Evolutionary conservation across 2,888 invertebrate genomes (phyloP), one percentile per base, ranked within the genome.

Genomic region (Sturmia bella): DNA sequence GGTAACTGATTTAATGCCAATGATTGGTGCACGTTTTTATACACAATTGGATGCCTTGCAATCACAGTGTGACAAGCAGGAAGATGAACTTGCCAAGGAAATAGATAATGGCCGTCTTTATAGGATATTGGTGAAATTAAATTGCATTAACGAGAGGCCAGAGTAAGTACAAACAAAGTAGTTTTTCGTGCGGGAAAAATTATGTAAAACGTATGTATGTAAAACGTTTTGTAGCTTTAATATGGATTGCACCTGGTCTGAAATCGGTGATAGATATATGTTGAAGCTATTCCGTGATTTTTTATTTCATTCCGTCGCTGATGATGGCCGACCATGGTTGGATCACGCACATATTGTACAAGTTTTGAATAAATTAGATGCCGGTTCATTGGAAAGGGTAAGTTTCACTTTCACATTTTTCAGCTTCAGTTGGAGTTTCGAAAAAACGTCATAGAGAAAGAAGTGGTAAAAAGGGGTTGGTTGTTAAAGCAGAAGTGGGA

Each of bases 181-280:
- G 12, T 4, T 11, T 41, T 32, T 37, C 13, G 0, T 17, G 27
- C 1, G 1, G n/a, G 1, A 2, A 21, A 41, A 17, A 19, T 50
- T 13, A 37, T 9, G 17, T 13, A n/a, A 39, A 21, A 12, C n/a
- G n/a, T n/a, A n/a, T n/a, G n/a, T n/a, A n/a, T 12, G 0, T 11
- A 41, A 24, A 15, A 17, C 7, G 43, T 50, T 41, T 50, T 50
- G 11, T 57, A 97, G 97, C 90, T 93, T 98, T 88, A 97, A 97
- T 90, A 92, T 97, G 93, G 99, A 99, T 91, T 94, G 95, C 12
- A 94, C 96, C 13, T 99, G 99, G 99, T 95, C 98, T 41, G 99
- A 99, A 92, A 99, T 99, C 21, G 99, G 99, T 19, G 98, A 99
- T 92, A 94, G 99, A 69, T 99, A 99, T 92, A 96, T 99, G 96